Base-by-base conservation (phyloP, 2,113 vertebrate species). In the Struthio camelus region DNA sequence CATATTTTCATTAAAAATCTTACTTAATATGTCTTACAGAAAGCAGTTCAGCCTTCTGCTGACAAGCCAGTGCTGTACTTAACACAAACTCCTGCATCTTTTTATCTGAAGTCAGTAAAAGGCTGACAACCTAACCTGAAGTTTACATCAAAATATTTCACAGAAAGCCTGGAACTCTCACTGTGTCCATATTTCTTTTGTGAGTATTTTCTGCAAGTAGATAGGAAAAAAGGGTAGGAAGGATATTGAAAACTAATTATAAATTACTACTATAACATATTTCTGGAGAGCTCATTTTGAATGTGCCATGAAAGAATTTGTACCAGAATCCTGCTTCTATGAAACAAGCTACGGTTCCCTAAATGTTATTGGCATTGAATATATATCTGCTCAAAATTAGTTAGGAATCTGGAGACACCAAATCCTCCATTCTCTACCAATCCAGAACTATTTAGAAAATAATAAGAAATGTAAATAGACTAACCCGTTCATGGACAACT, bases 141-240 rank as follows among this genome's bases (percentile, higher is more conserved):
- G 36, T 40, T 79, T 71, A 85, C 46, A 81, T 32, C 61, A 71
- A 82, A 70, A 27, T 64, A 12, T 48, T 38, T 80, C 25, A 36
- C 12, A 4, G 0, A 0, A 16, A 69, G 28, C 16, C 51, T 51
- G 42, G 28, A 77, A 80, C 72, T 80, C 67, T 80, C 51, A 69
- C 12, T 22, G 46, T 0, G 0, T 17, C 3, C 17, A 9, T 12
- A 6, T 28, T 70, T 32, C 28, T n/a, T 65, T 69, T 44, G n/a
- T 22, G 9, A 42, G 42, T 1, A 1, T 67, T 9, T 84, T 23
- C 34, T 67, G 10, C 15, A 22, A 89, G n/a, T 48, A 69, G 67
- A 8, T 28, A 61, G 20, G 27, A 89, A 70, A 11, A 80, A 84
- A 4, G 3, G 11, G n/a, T 20, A 73, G 28, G 15, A 77, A 7